Evolutionary conservation across 2,888 invertebrate species (phyloP).

Genomic region (Drosophila cracens): DNA sequence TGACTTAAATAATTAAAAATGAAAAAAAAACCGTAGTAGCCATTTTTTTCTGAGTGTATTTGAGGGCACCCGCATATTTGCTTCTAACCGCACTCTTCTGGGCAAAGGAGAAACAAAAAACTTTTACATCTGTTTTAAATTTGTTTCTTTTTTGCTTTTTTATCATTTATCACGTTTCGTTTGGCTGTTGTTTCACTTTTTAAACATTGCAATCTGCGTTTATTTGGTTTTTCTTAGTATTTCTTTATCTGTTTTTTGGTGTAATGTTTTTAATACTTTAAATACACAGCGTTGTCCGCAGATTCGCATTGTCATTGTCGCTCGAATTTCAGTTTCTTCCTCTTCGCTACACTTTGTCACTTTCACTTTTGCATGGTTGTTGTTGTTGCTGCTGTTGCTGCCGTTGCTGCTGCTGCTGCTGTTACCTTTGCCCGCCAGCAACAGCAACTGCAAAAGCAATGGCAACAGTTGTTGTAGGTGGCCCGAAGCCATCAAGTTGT

Average conservation of each 20-base stretch:
- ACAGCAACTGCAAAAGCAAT: slow-evolving; percentile 7
- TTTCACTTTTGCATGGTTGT: slow-evolving; percentile 66
- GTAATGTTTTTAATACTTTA: slow-evolving; percentile 69
- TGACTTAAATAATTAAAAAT: no score
- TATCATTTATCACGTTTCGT: slow-evolving; percentile 59
- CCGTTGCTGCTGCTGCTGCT: slow-evolving; percentile 6
- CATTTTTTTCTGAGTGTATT: not conserved
- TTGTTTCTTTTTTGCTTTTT: slow-evolving; percentile 20
- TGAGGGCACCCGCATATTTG: slow-evolving; percentile 6
- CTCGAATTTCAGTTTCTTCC: slow-evolving; percentile 67
- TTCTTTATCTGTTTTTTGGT: slow-evolving; percentile 33
- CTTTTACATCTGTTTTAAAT: slow-evolving; percentile 19
- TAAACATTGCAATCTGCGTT: slow-evolving; percentile 50
- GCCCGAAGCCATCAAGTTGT: slow-evolving; percentile 49
- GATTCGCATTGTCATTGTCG: slow-evolving; percentile 76
- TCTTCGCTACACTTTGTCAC: slow-evolving; percentile 61
- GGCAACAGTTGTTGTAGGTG: slow-evolving; percentile 50
- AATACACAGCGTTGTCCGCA: slow-evolving; percentile 61
- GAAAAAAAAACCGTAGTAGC: no score
- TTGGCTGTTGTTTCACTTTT: slow-evolving; percentile 43
- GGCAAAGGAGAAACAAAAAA: slow-evolving; percentile 12
- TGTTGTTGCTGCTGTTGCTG: slow-evolving; percentile 15
- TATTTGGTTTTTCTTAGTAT: slow-evolving; percentile 29
- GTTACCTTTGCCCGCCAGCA: slow-evolving; percentile 47
- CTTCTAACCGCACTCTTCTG: slow-evolving; percentile 9